phyloP scores from a whole-genome alignment of 2,797 vertebrate genomes.

The Apodemus agrarius region DNA sequence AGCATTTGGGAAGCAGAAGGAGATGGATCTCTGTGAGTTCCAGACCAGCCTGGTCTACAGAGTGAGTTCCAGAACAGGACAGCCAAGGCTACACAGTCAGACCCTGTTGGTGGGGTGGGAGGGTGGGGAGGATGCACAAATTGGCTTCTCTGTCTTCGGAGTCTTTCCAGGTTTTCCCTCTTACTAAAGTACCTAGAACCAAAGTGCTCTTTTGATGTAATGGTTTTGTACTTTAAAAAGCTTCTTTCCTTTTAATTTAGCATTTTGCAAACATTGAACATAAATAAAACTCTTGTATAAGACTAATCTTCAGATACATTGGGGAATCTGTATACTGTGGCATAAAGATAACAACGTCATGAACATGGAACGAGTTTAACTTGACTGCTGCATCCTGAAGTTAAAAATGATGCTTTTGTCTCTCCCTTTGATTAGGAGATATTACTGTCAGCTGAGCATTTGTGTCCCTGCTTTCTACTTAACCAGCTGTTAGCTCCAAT shows the following conservation, averaged over 20 bases:
- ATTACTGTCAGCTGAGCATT: background rate
- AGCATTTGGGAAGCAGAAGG: no score
- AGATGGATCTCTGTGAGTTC: no score
- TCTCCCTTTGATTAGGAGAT: background rate
- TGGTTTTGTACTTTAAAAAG: background rate
- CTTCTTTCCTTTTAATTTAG: background rate
- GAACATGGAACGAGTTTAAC: constrained; percentile 35
- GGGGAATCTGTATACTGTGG: background rate
- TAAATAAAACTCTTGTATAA: background rate
- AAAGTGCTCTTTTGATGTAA: background rate
- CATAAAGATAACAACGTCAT: background rate
- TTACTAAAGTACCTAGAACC: background rate
- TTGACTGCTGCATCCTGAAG: background rate
- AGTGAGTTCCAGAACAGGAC: no score
- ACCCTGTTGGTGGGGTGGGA: no score
- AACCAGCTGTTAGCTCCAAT: background rate
- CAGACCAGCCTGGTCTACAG: no score
- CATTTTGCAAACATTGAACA: constrained; percentile 49
- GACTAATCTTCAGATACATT: background rate
- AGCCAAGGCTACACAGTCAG: no score
- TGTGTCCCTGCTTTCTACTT: background rate
- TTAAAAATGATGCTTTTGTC: background rate
- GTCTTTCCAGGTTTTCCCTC: background rate
- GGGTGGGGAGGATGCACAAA: no score
- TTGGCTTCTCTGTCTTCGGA: no score